Conservation (phyloP, 1,140 invertebrate species). For the Papilio polytes region DNA sequence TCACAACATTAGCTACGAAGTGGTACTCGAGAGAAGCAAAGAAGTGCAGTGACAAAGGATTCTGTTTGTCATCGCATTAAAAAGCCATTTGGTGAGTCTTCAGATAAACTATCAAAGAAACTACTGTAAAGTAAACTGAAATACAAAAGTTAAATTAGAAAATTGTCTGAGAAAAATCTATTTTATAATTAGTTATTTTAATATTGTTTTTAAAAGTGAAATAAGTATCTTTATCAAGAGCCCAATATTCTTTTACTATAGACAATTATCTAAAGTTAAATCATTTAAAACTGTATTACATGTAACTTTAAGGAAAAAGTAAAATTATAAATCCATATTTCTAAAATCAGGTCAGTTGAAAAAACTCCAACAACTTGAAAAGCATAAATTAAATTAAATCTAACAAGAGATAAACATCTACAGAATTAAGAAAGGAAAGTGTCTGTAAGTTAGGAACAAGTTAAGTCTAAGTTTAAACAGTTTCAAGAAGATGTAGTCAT, state of each 20-base stretch:
- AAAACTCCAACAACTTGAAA: not conserved
- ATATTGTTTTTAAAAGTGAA: too few relatives aligned
- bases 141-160: too few relatives aligned
- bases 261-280: too few relatives aligned
- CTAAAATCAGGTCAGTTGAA: not conserved
- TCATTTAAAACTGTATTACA: too few relatives aligned
- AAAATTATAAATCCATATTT: not conserved
- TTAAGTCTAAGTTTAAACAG: conserved; percentile 30
- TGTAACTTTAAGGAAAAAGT: too few relatives aligned
- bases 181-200: too few relatives aligned
- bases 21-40: not conserved
- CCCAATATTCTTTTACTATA: too few relatives aligned
- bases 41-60: conserved; percentile 1
- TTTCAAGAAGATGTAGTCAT: conserved; percentile 30
- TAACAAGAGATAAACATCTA: conserved; percentile 5
- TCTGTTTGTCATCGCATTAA: conserved; percentile 23
- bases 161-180: too few relatives aligned
- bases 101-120: conserved; percentile 1
- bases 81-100: conserved; percentile 16
- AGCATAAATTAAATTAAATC: not conserved
- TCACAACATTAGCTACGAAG: not conserved
- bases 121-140: not conserved
- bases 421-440: conserved; percentile 18
- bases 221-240: too few relatives aligned
- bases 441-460: conserved; percentile 27